Evolutionary conservation across 1,140 invertebrate genomes (phyloP), one percentile per base, ranked within the genome.

Genomic region (Drosophila bifasciata): DNA sequence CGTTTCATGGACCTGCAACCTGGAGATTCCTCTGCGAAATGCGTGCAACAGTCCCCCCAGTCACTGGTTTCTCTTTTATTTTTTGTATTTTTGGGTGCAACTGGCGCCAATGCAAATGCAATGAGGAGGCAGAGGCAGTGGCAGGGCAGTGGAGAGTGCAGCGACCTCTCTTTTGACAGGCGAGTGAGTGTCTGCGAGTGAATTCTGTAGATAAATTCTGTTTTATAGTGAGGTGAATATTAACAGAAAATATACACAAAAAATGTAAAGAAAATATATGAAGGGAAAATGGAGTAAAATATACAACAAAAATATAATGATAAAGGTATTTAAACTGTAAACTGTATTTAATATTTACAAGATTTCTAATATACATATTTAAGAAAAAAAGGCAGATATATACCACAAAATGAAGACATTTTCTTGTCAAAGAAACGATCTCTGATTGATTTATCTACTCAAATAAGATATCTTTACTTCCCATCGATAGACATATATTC

Each of bases 21-120:
- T 68, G 66, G 49, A 68, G 63, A 56, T 55, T 56, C 39, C 41
- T 57, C 44, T 25, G 50, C 43, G 25, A 51, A 79, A 62, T 64
- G 77, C 66, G 77, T 79, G 76, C 56, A 19, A 16, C 49, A 40
- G 32, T 21, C 25, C 23, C 21, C 36, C 51, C 74, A 53, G 46
- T 50, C 21, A 39, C 52, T 79, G 40, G 39, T 44, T 61, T 56
- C 44, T 56, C n/a, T n/a, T n/a, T n/a, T n/a, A n/a, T n/a, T n/a
- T n/a, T n/a, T n/a, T n/a, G n/a, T n/a, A n/a, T 73, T 51, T 25
- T 3, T 19, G 15, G 16, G 16, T 16, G 55, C 43, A 78, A 70
- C 69, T 84, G 79, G 75, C 79, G 79, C 79, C 79, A 83, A 66
- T 75, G 79, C 63, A 75, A 79, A 67, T 66, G 60, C 64, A 84